Conservation (phyloP, 2,797 vertebrate genomes). For the Catamblyrhynchus diadema region DNA sequence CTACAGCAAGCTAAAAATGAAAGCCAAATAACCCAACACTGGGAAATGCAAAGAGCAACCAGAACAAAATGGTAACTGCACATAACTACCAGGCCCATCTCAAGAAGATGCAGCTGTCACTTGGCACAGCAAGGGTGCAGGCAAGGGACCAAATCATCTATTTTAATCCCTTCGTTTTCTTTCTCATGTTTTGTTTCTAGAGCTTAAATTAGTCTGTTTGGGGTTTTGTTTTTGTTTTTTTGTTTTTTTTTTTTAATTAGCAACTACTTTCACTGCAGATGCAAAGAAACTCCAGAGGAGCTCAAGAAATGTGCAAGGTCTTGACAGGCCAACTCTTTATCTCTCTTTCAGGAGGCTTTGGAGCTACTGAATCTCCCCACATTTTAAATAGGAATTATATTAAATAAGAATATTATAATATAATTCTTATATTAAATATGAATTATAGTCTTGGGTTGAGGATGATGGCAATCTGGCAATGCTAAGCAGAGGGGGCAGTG, state of each 20-base stretch:
- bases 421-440: neutral
- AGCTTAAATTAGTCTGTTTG: neutral
- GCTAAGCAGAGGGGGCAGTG: neutral
- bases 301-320: neutral
- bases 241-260: neutral
- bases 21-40: neutral
- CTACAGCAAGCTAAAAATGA: neutral
- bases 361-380: neutral
- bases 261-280: neutral
- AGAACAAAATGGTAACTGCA: neutral
- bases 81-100: neutral
- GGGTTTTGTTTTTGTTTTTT: neutral
- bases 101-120: neutral
- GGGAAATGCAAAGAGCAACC: neutral
- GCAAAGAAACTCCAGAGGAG: accelerated
- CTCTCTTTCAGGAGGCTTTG: neutral
- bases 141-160: neutral
- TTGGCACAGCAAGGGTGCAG: neutral
- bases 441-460: neutral
- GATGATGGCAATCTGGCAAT: neutral
- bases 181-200: neutral
- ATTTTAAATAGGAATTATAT: neutral
- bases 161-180: neutral
- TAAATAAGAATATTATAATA: neutral
- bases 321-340: neutral